Conservation (phyloP, 2,113 vertebrate genomes). For the Tricholaema leucomelas region DNA sequence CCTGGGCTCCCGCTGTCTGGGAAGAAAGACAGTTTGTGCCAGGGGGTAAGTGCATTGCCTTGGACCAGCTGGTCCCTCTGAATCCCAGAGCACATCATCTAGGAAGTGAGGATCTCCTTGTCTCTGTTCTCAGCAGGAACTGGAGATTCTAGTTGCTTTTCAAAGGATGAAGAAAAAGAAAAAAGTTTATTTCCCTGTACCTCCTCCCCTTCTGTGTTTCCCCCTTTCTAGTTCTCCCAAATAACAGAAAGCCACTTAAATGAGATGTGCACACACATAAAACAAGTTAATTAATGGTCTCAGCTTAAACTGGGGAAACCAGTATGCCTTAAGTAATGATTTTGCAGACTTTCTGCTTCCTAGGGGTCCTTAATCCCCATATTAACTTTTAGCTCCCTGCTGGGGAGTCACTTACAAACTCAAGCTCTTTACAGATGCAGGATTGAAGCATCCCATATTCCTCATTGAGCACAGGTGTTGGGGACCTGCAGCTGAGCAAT, state of each 20-base stretch:
- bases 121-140: neutral
- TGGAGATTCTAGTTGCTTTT: neutral
- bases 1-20: neutral
- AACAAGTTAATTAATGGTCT: constrained; percentile 1
- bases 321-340: neutral
- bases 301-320: neutral
- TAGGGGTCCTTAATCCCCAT: neutral
- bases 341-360: constrained; percentile 3
- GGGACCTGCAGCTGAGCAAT: neutral
- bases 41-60: neutral
- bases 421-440: neutral
- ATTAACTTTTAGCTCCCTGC: neutral
- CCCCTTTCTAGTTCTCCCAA: neutral
- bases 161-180: neutral
- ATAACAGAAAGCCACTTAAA: neutral
- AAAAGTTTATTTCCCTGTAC: neutral
- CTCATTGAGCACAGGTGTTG: neutral
- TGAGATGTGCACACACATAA: neutral
- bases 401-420: neutral
- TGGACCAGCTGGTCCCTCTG: neutral
- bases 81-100: neutral
- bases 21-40: neutral
- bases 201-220: neutral
- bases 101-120: neutral
- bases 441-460: neutral